phyloP scores from a whole-genome alignment of 2,888 invertebrate species.

The Limenitis camilla region DNA sequence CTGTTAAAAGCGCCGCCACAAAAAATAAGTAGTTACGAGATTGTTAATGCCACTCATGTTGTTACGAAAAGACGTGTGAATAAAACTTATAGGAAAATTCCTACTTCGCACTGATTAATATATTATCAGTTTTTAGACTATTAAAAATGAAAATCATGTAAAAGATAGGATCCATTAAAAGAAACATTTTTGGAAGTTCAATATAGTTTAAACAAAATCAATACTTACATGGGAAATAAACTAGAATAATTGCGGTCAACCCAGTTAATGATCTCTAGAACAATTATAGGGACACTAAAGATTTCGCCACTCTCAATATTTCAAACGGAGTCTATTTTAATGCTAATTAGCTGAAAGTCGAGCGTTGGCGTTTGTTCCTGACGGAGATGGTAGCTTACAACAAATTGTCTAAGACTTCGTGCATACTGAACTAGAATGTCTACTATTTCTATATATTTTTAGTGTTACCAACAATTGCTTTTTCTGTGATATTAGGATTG shows the following conservation, averaged over 20 bases:
- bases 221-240: background rate
- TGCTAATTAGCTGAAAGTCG: conserved; percentile 58
- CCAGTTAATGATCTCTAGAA: conserved; percentile 20
- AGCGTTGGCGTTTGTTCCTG: conserved; percentile 46
- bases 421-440: no score
- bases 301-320: conserved; percentile 35
- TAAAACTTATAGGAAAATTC: conserved; percentile 35
- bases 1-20: conserved; percentile 46
- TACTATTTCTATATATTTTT: no score
- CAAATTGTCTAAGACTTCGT: conserved; percentile 57
- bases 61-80: conserved; percentile 51
- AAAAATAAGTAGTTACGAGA: conserved; percentile 48
- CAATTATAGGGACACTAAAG: conserved; percentile 28
- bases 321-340: conserved; percentile 44
- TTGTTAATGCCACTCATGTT: conserved; percentile 52
- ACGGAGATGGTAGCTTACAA: conserved; percentile 62
- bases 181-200: no score
- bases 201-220: no score
- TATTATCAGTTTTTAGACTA: conserved; percentile 52
- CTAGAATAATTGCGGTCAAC: conserved; percentile 7
- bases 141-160: no score
- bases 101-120: conserved; percentile 67
- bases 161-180: no score
- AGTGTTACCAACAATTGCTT: no score
- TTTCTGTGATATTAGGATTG: no score